Evolutionary conservation across 2,113 vertebrate genomes (phyloP).

Genomic region (Heterochromis multidens): DNA sequence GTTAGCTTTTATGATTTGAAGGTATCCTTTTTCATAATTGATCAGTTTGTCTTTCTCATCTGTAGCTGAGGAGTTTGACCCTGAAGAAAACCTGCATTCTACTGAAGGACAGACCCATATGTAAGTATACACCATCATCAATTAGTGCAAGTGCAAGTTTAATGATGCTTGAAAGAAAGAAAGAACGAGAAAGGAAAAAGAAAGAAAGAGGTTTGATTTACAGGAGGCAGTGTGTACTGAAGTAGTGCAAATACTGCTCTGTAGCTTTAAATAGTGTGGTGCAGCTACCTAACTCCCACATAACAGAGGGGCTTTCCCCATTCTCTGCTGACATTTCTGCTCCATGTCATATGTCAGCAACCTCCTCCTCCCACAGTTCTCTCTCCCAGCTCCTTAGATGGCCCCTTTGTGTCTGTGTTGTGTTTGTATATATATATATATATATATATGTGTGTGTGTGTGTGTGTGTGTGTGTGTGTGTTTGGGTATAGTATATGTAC

Average conservation of each 20-base stretch:
- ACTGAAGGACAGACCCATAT: constrained; percentile 74
- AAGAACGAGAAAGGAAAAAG: neutral
- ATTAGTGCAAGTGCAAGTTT: neutral
- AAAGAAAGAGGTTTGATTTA: neutral
- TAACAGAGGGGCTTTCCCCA: constrained; percentile 49
- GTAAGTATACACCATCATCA: constrained; percentile 55
- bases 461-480: constrained; percentile 15
- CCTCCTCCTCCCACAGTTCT: constrained; percentile 55
- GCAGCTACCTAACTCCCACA: constrained; percentile 25
- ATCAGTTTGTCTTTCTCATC: neutral
- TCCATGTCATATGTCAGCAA: constrained; percentile 62
- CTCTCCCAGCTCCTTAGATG: constrained; percentile 61
- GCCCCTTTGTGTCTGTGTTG: constrained; percentile 33
- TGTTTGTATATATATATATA: too few species aligned
- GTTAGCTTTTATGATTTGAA: neutral
- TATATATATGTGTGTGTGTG: neutral
- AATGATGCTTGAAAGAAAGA: neutral
- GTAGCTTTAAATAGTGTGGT: constrained; percentile 12
- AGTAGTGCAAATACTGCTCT: constrained; percentile 30
- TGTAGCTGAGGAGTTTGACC: constrained; percentile 79
- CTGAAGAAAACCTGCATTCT: constrained; percentile 70
- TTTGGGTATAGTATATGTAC: neutral
- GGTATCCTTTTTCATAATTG: neutral
- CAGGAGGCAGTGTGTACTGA: neutral
- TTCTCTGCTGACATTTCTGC: constrained; percentile 62